phyloP scores from a whole-genome alignment of 2,797 vertebrate species.

The Mastacembelus armatus region DNA sequence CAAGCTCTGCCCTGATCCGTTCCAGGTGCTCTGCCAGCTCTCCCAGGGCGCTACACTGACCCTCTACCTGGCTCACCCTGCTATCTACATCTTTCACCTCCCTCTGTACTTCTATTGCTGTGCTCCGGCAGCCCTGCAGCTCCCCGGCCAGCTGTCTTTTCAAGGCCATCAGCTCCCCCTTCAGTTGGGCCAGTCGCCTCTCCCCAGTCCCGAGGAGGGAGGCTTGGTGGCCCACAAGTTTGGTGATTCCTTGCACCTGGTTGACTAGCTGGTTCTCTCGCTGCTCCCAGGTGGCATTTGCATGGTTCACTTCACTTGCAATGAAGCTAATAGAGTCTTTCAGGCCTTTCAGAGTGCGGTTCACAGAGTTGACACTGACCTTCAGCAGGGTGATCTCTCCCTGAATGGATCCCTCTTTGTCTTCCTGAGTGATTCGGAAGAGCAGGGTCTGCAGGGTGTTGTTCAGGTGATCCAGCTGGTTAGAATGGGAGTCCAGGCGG shows the following conservation, averaged over 20 bases:
- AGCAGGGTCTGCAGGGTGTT: constrained; percentile 88
- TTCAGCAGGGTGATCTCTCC: constrained; percentile 97
- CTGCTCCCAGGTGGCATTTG: constrained; percentile 90
- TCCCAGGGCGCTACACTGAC: constrained; percentile 85
- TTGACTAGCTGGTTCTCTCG: constrained; percentile 88
- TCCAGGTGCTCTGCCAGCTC: constrained; percentile 86
- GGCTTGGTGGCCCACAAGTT: constrained; percentile 90
- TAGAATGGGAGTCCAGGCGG: constrained; percentile 85
- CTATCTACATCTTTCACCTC: constrained; percentile 89
- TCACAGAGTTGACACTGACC: constrained; percentile 95
- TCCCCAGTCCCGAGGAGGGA: constrained; percentile 90
- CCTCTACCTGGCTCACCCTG: constrained; percentile 89
- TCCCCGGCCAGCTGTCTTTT: constrained; percentile 86
- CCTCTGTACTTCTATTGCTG: constrained; percentile 86
- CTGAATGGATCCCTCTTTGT: constrained; percentile 83
- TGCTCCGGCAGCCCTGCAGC: constrained; percentile 89
- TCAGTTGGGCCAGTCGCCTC: constrained; percentile 89
- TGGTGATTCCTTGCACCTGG: constrained; percentile 92
- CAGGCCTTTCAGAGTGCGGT: constrained; percentile 93
- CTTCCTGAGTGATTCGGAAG: constrained; percentile 85
- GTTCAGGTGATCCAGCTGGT: constrained; percentile 87
- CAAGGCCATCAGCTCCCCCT: constrained; percentile 90
- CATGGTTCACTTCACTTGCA: constrained; percentile 85
- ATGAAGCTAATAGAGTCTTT: constrained; percentile 92
- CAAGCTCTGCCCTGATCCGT: constrained; percentile 85